Base-by-base conservation (phyloP, 2,888 invertebrate genomes). In the Napeogenes sylphis region DNA sequence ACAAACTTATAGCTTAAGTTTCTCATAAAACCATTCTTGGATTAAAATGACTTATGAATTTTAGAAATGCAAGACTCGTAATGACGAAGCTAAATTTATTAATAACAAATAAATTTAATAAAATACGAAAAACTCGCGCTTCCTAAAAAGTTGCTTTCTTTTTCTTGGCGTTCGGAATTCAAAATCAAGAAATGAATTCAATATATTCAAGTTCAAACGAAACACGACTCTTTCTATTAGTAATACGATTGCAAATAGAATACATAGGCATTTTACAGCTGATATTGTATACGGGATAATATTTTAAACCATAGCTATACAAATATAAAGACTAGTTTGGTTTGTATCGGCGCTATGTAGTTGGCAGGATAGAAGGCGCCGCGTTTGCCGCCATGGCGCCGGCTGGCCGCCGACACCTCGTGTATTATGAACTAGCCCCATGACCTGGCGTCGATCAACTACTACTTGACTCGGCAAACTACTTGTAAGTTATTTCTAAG, bases 371-470 rank as follows among this genome's bases (percentile, higher is more conserved):
- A 83, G 86, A 76, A 87, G 90, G 90, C 90, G 90, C 90, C 90
- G 82, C 78, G 76, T 70, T 83, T 85, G 83, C 84, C 85, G 81
- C 84, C 81, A 76, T 88, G 90, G 90, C 90, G 90, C 90, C 90
- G 87, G 80, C 87, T 80, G 77, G 90, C 86, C 90, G 89, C 87
- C 84, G 80, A 85, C 89, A 87, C 89, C 87, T 90, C 87, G 87
- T 87, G 87, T 88, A 87, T 88, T 89, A 88, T 89, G 87, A 83
- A 88, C 89, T 88, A 89, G 88, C 84, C 86, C 77, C 82, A 85
- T 86, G 87, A 90, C 89, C 89, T 80, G 88, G 80, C 87, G 84
- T 84, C 85, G 87, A 87, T 87, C 88, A 87, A 87, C 85, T 85
- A 79, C 81, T 83, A 85, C 86, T 88, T 86, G 83, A 86, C 83